Base-by-base conservation (phyloP, 2,113 vertebrate species). In the Lophotis ruficrista region DNA sequence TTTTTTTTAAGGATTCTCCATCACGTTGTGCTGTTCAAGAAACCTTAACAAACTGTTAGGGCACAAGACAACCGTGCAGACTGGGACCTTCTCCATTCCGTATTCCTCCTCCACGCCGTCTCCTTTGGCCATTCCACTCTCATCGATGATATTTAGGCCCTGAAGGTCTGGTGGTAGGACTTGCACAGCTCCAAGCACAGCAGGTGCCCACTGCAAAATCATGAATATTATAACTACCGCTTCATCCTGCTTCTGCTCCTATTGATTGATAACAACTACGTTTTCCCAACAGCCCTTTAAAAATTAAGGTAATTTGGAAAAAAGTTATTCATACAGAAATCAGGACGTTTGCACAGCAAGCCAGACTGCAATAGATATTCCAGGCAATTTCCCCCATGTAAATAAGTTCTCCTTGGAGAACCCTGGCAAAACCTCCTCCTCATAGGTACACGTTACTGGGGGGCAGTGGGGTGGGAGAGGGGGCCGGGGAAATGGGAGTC, bases 241-340 rank as follows among this genome's bases (percentile, higher is more conserved):
- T 22, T 5, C 51, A 51, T 54, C 6, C 61, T 58, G 2, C 45
- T 90, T 43, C 88, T 64, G 12, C 53, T 83, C 27, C 12, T 48
- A 6, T 50, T 70, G 80, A 77, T 71, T 90, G 45, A 81, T 81
- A 91, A 80, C 62, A 35, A 65, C 71, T 5, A 4, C 28, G 2
- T 80, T 89, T 70, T 77, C 92, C 62, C 57, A 48, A 45, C 37
- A 73, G 83, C 17, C 31, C 61, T 86, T 57, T 86, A 70, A 92
- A 93, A 56, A 73, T 81, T 37, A 89, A 71, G 66, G 22, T 70
- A 58, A 92, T 91, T 91, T 91, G 43, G 80, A 48, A 94, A 94
- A 94, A 81, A 13, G 14, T 45, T 77, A 61, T 90, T 95, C 37
- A 30, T 30, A 48, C 38, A 31, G 48, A 71, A 76, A 65, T 60